Evolutionary conservation across 1,140 invertebrate genomes (phyloP).

Genomic region (Potamilus streckersoni): DNA sequence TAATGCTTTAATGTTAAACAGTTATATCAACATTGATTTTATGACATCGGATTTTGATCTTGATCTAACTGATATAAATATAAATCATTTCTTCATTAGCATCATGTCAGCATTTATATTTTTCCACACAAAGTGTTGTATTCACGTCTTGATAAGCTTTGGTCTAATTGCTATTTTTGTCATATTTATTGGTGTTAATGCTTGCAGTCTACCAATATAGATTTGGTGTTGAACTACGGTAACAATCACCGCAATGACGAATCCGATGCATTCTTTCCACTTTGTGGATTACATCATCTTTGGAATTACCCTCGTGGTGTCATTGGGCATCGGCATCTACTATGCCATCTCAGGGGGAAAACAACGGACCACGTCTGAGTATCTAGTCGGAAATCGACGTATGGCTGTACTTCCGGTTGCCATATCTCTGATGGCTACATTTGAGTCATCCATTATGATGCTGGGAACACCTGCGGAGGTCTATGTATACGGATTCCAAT

Average conservation of each 20-base stretch:
- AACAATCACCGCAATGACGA: constrained; percentile 22
- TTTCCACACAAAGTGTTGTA: no score
- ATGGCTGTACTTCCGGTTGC: constrained; percentile 56
- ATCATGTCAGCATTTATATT: no score
- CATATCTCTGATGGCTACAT: constrained; percentile 56
- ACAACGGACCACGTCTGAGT: constrained; percentile 87
- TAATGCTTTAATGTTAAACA: no score
- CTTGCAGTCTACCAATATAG: no score
- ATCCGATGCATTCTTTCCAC: constrained; percentile 36
- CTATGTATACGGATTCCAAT: constrained; percentile 52
- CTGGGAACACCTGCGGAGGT: constrained; percentile 55
- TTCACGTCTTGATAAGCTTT: no score
- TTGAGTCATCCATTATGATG: constrained; percentile 69
- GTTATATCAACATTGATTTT: no score
- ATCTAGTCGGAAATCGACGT: constrained; percentile 77
- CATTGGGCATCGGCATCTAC: constrained; percentile 81
- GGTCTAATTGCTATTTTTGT: no score
- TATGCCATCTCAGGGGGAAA: constrained; percentile 86
- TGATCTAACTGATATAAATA: no score
- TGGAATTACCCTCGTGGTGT: constrained; percentile 49
- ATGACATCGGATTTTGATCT: no score
- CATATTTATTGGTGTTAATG: no score
- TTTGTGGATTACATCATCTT: constrained; percentile 55
- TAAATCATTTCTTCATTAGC: no score
- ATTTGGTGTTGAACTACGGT: no score